Conservation (phyloP, 1,140 invertebrate species). For the Drosophila sucinea region DNA sequence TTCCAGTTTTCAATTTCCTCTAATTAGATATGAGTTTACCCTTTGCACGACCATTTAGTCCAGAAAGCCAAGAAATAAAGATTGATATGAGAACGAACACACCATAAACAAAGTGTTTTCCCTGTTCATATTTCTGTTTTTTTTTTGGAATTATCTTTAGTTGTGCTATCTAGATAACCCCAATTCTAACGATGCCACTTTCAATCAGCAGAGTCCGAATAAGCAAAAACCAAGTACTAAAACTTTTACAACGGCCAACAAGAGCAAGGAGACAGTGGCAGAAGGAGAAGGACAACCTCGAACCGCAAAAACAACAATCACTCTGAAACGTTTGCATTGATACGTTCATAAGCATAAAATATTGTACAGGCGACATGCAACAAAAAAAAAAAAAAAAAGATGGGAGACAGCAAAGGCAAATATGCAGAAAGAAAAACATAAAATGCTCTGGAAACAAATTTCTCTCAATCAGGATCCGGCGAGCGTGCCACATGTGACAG, state of each 20-base stretch:
- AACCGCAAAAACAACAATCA: conserved; percentile 36
- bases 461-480: conserved; percentile 21
- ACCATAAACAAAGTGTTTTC: not conserved
- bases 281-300: conserved; percentile 2
- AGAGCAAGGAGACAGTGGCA: not conserved
- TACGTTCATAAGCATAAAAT: conserved; percentile 72
- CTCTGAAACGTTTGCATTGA: conserved; percentile 57
- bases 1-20: too few species aligned
- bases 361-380: conserved; percentile 12
- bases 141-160: not conserved
- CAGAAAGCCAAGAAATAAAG: too few species aligned
- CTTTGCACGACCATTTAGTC: too few species aligned
- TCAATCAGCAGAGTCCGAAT: not conserved
- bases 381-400: conserved; percentile 39
- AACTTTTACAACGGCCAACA: conserved; percentile 6
- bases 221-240: conserved; percentile 7
- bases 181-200: not conserved
- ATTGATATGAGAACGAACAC: too few species aligned
- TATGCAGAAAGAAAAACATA: conserved; percentile 28
- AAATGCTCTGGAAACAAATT: conserved; percentile 32
- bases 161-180: not conserved
- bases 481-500: conserved; percentile 50
- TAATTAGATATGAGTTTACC: too few species aligned
- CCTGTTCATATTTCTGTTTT: not conserved
- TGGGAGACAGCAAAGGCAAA: conserved; percentile 43